Base-by-base conservation (phyloP, 2,888 invertebrate genomes). In the Megamerina dolium region DNA sequence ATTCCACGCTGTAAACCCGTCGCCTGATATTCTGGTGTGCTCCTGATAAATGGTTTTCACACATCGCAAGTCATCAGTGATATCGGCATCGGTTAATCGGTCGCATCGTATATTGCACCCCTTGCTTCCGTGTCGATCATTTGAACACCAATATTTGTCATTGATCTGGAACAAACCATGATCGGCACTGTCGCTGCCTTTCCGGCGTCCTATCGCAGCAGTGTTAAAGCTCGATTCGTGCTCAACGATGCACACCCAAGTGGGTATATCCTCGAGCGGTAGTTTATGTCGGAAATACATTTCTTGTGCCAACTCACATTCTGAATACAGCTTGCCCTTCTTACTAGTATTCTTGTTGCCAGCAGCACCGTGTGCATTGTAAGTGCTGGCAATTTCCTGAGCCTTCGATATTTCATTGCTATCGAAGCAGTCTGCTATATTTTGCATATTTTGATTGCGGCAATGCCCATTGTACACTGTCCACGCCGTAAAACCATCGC, bases 151-250 rank as follows among this genome's bases (percentile, higher is more conserved):
- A 63, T 76, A 85, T 37, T 80, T 69, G 62, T 84, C 80, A 62
- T 82, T 84, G 52, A 86, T 84, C 69, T 86, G 85, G 59, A 85
- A 80, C 19, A 85, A 64, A 8, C 86, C 86, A 61, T 85, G 83
- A 69, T 85, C 85, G 3, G 78, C 78, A 52, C 80, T 82, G n/a
- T 66, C 69, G 40, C 68, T 68, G 5, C 54, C 39, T 36, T 68
- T 68, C 2, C 63, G 50, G 1, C 65, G 59, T 4, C 79, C 79
- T 27, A 76, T 68, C 1, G 83, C 82, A 3, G 79, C 74, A 3
- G 85, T 84, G 58, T 85, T 78, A 60, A 77, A 80, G 12, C 76
- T 74, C 1, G 83, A 83, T 64, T 86, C 85, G 70, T 83, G 79
- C 56, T 77, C 76, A 5, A 83, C 83, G 55, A 85, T 82, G 72